Percentiles rank a stretch among this genome's conserved stretches.
These are phyloP conservation scores for Corbicula japonica DNA, from an alignment of 2,888 invertebrate species.

Conservation along the genomic window DNA sequence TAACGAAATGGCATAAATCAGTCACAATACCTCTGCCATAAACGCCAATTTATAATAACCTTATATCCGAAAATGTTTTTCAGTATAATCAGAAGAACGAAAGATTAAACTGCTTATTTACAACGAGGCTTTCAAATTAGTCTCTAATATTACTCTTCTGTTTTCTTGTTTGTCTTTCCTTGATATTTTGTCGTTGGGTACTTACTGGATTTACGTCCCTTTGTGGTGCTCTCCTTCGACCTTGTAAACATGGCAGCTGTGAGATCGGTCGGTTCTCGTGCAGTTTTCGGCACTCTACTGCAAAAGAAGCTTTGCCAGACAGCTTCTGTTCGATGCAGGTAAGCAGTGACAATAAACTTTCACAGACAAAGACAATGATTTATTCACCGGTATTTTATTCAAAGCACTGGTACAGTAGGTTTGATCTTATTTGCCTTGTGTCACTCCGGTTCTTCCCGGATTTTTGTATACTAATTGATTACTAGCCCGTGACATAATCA, in stretches of 20 bases:
- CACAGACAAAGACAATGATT: too few relatives aligned
- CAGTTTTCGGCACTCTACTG: constrained; percentile 29
- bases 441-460: too few relatives aligned
- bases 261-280: constrained; percentile 38
- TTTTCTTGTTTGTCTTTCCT: too few relatives aligned
- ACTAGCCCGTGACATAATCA: background rate
- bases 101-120: too few relatives aligned
- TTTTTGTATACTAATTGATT: background rate
- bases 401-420: background rate
- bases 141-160: too few relatives aligned
- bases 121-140: too few relatives aligned
- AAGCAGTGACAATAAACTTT: constrained; percentile 1
- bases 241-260: constrained; percentile 58
- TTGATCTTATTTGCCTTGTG: background rate
- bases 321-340: constrained; percentile 42
- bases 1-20: too few relatives aligned
- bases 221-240: constrained; percentile 36
- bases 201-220: constrained; percentile 18
- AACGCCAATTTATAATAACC: too few relatives aligned
- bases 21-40: too few relatives aligned
- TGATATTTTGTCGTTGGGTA: background rate
- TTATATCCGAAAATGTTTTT: too few relatives aligned
- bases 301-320: constrained; percentile 40
- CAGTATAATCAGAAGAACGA: too few relatives aligned
- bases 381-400: background rate